Evolutionary conservation across 2,113 vertebrate species (phyloP).

Genomic region (Amphiprion percula): DNA sequence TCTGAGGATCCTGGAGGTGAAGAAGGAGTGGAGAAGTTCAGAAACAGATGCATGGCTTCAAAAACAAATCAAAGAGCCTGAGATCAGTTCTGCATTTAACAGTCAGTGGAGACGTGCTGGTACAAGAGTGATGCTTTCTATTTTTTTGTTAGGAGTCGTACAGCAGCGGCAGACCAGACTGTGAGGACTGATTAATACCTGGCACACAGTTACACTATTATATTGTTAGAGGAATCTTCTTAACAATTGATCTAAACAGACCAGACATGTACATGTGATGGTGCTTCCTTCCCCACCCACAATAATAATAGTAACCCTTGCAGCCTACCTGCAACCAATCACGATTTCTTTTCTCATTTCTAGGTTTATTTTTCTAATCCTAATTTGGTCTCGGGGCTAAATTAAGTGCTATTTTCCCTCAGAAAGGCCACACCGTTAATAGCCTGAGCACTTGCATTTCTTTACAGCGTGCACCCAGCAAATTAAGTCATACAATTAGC

Average conservation of each 20-base stretch:
- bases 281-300: background rate
- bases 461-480: background rate
- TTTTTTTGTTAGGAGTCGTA: too few species aligned
- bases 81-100: too few species aligned
- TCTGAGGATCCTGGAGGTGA: too few species aligned
- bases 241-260: background rate
- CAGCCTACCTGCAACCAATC: background rate
- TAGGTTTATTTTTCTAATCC: background rate
- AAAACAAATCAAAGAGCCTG: too few species aligned
- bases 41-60: too few species aligned
- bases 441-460: background rate
- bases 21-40: too few species aligned
- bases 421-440: slow-evolving; percentile 1
- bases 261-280: background rate
- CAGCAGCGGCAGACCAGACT: too few species aligned
- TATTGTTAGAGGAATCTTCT: background rate
- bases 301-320: background rate
- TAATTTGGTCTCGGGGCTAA: background rate
- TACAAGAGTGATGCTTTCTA: too few species aligned
- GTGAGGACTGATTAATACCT: too few species aligned
- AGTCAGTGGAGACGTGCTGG: too few species aligned
- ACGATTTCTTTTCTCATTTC: background rate
- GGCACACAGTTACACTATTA: too few species aligned
- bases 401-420: background rate
- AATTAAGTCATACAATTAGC: slow-evolving; percentile 49